Evolutionary conservation across 2,113 vertebrate species (phyloP), one percentile per base, ranked within the genome.

Genomic region (Lasiurus borealis): DNA sequence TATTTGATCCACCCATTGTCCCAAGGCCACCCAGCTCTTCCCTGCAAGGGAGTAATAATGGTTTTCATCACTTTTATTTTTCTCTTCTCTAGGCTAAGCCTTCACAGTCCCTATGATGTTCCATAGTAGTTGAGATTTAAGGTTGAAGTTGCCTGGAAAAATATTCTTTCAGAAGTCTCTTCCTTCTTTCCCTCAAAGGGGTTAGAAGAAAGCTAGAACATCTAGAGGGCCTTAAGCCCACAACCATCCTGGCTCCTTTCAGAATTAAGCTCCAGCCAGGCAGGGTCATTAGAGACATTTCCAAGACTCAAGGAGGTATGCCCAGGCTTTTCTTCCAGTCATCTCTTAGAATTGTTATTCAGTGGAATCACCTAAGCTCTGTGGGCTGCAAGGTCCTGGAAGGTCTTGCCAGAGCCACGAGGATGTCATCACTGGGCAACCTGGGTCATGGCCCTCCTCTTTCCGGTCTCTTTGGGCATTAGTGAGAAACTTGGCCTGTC

Each of bases 401-500:
- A 91, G 72, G 92, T 48, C 18, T 78, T 88, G 13, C 54, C 71
- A 34, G 92, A 34, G 40, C 73, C 31, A 48, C 16, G 2, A 6
- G 54, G 34, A 29, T 44, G 44, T 62, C 19, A 75, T 85, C 78
- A 80, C 19, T 18, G 40, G n/a, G 52, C 80, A 86, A 68, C 71
- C 91, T 68, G 46, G 69, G 66, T 78, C 71, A 64, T 16, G 29
- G 64, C 71, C 88, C 81, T 95, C 36, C 3, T 85, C 71, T 87
- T 96, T 86, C 86, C 14, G 0, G 16, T 84, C 93, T 96, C 83
- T 84, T 52, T 0, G 36, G 91, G 86, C 95, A 97, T 96, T 89
- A 96, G 94, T 93, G 88, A 96, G 94, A 87, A 96, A 95, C 85
- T 86, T 95, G 76, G 80, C 59, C 87, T 95, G 69, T 95, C 83